phyloP scores from a whole-genome alignment of 2,797 vertebrate species.

The Sebastes baramenuke region DNA sequence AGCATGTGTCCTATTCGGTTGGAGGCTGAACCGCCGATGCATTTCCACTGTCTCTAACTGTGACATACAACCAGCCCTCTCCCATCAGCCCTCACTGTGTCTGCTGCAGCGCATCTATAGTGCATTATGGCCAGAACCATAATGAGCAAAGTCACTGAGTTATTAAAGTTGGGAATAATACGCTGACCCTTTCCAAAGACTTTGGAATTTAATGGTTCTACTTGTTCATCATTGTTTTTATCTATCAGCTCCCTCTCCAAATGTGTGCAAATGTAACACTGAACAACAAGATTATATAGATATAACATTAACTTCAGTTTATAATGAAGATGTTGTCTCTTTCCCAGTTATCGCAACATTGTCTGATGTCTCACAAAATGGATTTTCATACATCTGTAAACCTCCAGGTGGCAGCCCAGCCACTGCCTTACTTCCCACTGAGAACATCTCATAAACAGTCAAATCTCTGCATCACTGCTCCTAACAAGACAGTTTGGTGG shows the following conservation, averaged over 20 bases:
- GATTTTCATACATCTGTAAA: slow-evolving; percentile 58
- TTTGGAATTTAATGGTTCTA: slow-evolving; percentile 31
- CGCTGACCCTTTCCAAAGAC: slow-evolving; percentile 20
- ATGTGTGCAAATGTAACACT: neutral
- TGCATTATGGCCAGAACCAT: slow-evolving; percentile 10
- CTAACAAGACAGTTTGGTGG: neutral
- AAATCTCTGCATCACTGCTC: slow-evolving; percentile 26
- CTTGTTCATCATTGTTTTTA: neutral
- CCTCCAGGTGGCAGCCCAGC: slow-evolving; percentile 81
- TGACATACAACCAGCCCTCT: slow-evolving; percentile 58
- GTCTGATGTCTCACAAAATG: slow-evolving; percentile 2
- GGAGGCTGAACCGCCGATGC: slow-evolving; percentile 38
- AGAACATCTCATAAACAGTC: slow-evolving; percentile 42
- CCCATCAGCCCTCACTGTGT: slow-evolving; percentile 34
- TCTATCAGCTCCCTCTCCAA: neutral
- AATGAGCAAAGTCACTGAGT: slow-evolving; percentile 39
- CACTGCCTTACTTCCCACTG: slow-evolving; percentile 57
- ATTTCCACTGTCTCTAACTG: slow-evolving; percentile 46
- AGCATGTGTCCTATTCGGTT: slow-evolving; percentile 54
- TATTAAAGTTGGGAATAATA: slow-evolving; percentile 31
- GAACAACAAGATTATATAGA: neutral
- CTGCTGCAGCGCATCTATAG: slow-evolving; percentile 20
- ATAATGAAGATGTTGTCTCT: neutral
- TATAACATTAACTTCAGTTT: neutral
- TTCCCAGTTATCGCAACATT: neutral